These are phyloP conservation scores for Embidobia sp. DNA, from an alignment of 2,888 invertebrate species.

Conservation along the genomic window DNA sequence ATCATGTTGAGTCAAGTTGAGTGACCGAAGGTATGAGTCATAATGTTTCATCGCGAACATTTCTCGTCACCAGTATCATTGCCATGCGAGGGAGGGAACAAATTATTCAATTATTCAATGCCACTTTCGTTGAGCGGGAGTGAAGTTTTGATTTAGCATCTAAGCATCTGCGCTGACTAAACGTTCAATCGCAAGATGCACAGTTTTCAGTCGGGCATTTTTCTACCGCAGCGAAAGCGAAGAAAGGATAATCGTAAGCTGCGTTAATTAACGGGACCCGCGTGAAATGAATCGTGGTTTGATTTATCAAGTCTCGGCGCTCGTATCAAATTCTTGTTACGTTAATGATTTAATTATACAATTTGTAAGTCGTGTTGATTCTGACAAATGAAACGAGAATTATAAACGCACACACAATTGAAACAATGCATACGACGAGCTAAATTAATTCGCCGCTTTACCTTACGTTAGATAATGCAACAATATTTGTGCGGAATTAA, in stretches of 20 bases:
- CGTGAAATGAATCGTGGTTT: conserved; percentile 22
- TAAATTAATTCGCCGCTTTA: conserved; percentile 5
- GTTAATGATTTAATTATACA: background rate
- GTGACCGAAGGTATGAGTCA: conserved; percentile 74
- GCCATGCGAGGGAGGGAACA: conserved; percentile 61
- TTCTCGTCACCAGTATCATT: conserved; percentile 50
- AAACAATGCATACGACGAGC: conserved; percentile 1
- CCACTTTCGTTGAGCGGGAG: conserved; percentile 57
- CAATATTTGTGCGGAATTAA: background rate
- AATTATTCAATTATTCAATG: conserved; percentile 65
- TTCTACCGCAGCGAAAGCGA: conserved; percentile 11
- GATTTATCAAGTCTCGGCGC: conserved; percentile 2
- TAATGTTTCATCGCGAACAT: conserved; percentile 45
- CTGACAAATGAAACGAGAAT: background rate
- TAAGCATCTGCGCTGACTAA: conserved; percentile 47
- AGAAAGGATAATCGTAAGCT: conserved; percentile 15
- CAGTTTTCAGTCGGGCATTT: conserved; percentile 13
- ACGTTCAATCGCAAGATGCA: conserved; percentile 22
- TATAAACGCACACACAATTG: conserved; percentile 1
- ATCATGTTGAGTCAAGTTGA: conserved; percentile 69
- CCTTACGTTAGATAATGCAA: background rate
- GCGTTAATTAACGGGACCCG: conserved; percentile 21
- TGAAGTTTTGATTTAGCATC: conserved; percentile 45
- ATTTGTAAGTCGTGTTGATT: conserved; percentile 6
- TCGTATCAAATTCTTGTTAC: conserved; percentile 2